phyloP scores from a whole-genome alignment of 2,888 invertebrate genomes.

The Pediacus dermestoides region DNA sequence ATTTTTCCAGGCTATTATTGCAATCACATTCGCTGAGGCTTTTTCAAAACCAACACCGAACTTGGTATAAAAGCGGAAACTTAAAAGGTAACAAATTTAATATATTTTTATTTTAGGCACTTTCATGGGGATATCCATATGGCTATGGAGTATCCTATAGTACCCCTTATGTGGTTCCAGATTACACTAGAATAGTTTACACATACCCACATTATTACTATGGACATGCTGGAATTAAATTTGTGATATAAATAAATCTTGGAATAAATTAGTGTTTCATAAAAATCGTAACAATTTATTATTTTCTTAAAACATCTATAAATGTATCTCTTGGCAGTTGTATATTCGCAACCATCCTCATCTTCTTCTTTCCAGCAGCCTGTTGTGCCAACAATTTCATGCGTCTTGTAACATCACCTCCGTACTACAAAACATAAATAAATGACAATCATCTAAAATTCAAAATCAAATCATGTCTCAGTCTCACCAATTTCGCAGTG shows the following conservation, averaged over 20 bases:
- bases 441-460: conserved; percentile 6
- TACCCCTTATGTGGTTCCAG: neutral
- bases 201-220: neutral
- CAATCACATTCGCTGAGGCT: too few species aligned
- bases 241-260: neutral
- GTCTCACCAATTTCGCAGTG: conserved; percentile 82
- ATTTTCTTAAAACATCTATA: conserved; percentile 82
- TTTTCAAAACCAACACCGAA: too few species aligned
- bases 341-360: conserved; percentile 89
- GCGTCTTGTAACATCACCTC: conserved; percentile 85
- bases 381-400: conserved; percentile 88
- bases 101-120: too few species aligned
- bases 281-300: conserved; percentile 23
- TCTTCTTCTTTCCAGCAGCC: conserved; percentile 89
- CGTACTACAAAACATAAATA: conserved; percentile 68
- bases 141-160: too few species aligned
- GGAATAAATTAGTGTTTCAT: too few species aligned
- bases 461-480: conserved; percentile 8
- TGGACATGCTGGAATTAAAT: neutral
- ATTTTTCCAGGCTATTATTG: too few species aligned
- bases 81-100: too few species aligned
- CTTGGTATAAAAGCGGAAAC: too few species aligned
- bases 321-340: conserved; percentile 90
- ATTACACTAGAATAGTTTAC: neutral
- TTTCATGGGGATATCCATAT: too few species aligned